A percentile compares a stretch with the other conserved stretches of the same genome.
Conservation (phyloP, 1,140 invertebrate species). For the Drosophila bocqueti region DNA sequence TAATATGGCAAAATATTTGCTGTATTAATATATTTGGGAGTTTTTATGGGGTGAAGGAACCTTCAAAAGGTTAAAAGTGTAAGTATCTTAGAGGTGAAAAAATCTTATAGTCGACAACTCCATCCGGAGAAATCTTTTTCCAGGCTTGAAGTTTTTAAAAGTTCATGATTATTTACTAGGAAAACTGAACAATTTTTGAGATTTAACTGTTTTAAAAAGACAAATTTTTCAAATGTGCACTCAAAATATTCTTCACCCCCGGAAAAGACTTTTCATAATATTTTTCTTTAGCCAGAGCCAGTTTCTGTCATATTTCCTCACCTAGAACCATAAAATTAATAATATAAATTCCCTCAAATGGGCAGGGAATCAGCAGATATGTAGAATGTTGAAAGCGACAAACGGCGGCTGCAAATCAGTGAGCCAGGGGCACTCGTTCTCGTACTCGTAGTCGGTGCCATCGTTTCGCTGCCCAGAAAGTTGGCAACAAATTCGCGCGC, state of each 20-base stretch:
- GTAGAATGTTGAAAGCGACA: conserved; percentile 27
- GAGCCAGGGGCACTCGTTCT: conserved; percentile 29
- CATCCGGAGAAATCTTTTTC: too few species aligned
- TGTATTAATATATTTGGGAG: neutral
- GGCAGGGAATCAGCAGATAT: conserved; percentile 18
- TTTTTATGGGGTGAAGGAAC: neutral
- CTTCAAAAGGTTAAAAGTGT: neutral
- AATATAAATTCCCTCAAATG: conserved; percentile 28
- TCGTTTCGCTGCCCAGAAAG: conserved; percentile 38
- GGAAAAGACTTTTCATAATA: neutral
- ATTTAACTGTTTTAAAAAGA: neutral
- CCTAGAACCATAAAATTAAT: conserved; percentile 15
- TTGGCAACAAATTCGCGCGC: conserved; percentile 52
- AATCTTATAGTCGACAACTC: too few species aligned
- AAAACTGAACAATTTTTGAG: neutral
- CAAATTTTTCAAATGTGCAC: neutral
- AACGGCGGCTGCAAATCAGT: conserved; percentile 39
- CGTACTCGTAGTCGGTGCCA: conserved; percentile 14
- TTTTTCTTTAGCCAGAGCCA: neutral
- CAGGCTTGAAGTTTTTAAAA: too few species aligned
- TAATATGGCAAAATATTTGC: neutral
- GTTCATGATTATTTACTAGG: too few species aligned
- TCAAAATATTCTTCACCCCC: neutral
- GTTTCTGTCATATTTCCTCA: conserved; percentile 13
- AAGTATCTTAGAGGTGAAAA: neutral